These are phyloP conservation scores for Pseudococcus longispinus DNA, from an alignment of 2,888 invertebrate genomes.

Conservation along the genomic window DNA sequence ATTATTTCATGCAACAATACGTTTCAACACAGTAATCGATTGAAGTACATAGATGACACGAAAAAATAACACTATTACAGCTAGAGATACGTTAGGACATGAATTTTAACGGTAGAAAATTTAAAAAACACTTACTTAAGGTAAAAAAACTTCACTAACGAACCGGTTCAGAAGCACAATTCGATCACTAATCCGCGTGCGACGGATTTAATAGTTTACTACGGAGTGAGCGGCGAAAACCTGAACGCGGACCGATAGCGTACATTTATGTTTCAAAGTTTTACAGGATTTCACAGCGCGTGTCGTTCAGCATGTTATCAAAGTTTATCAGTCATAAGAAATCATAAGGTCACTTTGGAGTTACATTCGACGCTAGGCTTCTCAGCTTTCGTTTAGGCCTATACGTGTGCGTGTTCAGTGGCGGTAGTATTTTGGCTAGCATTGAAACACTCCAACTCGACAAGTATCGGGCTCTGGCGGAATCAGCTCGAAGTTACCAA, in stretches of 20 bases:
- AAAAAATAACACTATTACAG: background rate
- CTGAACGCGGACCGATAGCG: background rate
- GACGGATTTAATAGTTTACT: background rate
- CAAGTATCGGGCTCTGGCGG: background rate
- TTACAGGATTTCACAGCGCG: slow-evolving; percentile 40
- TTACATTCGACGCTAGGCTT: background rate
- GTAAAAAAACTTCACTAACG: slow-evolving; percentile 24
- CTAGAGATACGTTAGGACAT: background rate
- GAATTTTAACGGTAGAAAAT: background rate
- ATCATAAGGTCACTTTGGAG: slow-evolving; percentile 43
- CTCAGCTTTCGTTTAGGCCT: background rate
- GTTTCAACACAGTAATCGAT: background rate
- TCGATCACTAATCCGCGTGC: slow-evolving; percentile 16
- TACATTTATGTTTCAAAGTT: background rate
- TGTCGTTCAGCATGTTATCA: slow-evolving; percentile 23
- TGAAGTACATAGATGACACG: background rate
- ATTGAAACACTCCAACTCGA: background rate
- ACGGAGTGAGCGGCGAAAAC: slow-evolving; percentile 1
- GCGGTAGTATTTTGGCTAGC: background rate
- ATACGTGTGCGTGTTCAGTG: background rate
- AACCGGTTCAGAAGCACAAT: slow-evolving; percentile 36
- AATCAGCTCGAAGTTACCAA: no score
- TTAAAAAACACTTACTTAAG: slow-evolving; percentile 28
- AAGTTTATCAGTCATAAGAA: slow-evolving; percentile 17
- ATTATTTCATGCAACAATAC: background rate